phyloP scores from a whole-genome alignment of 2,797 vertebrate genomes.

The Poeciliopsis turneri region DNA sequence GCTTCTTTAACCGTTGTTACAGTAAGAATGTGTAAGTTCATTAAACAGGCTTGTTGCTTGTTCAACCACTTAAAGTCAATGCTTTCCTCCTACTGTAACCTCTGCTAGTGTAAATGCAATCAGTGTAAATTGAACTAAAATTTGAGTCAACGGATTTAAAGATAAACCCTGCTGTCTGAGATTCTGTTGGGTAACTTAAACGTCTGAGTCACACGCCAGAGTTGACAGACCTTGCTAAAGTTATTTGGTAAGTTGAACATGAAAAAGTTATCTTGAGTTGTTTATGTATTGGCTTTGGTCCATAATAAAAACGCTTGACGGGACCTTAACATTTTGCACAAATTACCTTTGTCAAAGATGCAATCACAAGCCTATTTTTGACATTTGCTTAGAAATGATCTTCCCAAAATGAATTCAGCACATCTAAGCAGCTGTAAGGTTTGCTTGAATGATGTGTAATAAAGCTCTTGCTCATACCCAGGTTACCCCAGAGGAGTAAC shows the following conservation, averaged over 20 bases:
- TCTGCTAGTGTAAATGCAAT: not conserved
- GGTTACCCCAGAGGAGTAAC: not conserved
- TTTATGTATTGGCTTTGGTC: not conserved
- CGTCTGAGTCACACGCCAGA: not conserved
- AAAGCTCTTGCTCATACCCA: not conserved
- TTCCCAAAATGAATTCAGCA: not conserved
- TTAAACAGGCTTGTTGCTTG: not conserved
- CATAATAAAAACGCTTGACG: not conserved
- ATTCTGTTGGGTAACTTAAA: not conserved
- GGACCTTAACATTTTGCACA: not conserved
- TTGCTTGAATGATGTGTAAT: not conserved
- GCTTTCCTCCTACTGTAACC: not conserved
- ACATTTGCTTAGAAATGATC: not conserved
- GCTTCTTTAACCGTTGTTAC: not conserved
- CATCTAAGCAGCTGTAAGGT: not conserved
- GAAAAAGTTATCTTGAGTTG: not conserved
- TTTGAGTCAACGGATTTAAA: not conserved
- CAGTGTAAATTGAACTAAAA: not conserved
- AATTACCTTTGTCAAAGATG: not conserved
- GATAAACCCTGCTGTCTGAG: not conserved
- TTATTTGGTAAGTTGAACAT: not conserved
- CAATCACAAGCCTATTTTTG: not conserved
- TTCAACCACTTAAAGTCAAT: not conserved
- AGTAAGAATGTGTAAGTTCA: not conserved
- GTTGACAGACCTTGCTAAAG: not conserved